Evolutionary conservation across 2,797 vertebrate species (phyloP).

Genomic region (Sebastolobus alascanus): DNA sequence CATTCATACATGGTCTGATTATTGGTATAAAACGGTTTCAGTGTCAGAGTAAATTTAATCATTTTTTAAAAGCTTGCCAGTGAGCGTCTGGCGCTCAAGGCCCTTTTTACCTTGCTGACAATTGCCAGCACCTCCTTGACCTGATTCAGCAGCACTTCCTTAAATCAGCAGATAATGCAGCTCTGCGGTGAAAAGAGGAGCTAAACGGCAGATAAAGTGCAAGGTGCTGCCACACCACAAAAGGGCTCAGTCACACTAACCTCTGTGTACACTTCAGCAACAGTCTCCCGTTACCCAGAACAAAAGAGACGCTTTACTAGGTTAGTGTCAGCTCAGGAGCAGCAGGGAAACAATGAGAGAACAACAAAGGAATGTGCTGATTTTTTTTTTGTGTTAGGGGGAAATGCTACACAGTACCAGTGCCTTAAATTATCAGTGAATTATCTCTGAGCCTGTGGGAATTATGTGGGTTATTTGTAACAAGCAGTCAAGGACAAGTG

Average conservation of each 20-base stretch:
- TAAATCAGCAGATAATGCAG: slow-evolving; percentile 71
- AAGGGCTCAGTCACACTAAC: slow-evolving; percentile 82
- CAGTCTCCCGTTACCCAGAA: slow-evolving; percentile 83
- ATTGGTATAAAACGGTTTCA: slow-evolving; percentile 50
- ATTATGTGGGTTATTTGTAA: slow-evolving; percentile 84
- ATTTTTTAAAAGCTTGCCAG: slow-evolving; percentile 39
- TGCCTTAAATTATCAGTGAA: slow-evolving; percentile 82
- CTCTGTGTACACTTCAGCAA: slow-evolving; percentile 82
- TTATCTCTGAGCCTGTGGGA: slow-evolving; percentile 83
- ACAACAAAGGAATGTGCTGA: slow-evolving; percentile 83
- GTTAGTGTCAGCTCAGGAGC: slow-evolving; percentile 85
- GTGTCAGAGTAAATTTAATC: slow-evolving; percentile 41
- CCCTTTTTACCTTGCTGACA: slow-evolving; percentile 50
- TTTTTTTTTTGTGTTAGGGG: slow-evolving; percentile 61
- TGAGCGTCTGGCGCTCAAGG: slow-evolving; percentile 44
- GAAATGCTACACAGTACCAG: slow-evolving; percentile 82
- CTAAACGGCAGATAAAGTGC: slow-evolving; percentile 76
- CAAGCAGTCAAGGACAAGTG: slow-evolving; percentile 82
- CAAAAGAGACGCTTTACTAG: slow-evolving; percentile 85
- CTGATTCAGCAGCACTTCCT: slow-evolving; percentile 69
- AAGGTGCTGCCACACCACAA: slow-evolving; percentile 80
- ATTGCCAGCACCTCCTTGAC: slow-evolving; percentile 65
- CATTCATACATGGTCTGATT: slow-evolving; percentile 41
- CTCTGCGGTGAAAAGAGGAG: slow-evolving; percentile 49
- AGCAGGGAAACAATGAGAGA: slow-evolving; percentile 72